Conservation (phyloP, 2,113 vertebrate species). For the Ochotona curzoniae region DNA sequence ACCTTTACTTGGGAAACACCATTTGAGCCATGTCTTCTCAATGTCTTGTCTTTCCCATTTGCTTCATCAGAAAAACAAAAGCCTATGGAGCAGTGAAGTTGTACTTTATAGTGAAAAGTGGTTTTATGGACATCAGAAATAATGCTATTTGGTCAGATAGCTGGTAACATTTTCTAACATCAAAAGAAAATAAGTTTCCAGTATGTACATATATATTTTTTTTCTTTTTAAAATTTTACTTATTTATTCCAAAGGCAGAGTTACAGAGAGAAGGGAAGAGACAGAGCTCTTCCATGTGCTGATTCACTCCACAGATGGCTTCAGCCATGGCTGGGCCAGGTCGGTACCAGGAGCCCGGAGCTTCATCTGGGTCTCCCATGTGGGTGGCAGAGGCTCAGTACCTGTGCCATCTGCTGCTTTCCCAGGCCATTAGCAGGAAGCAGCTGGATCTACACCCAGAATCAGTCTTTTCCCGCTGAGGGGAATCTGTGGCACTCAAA, state of each 20-base stretch:
- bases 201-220: not conserved
- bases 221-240: too few relatives aligned
- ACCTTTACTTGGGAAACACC: not conserved
- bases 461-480: not conserved
- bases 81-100: not conserved
- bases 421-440: too few relatives aligned
- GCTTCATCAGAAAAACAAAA: slow-evolving; percentile 8
- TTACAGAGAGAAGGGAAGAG: too few relatives aligned
- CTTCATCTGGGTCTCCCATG: too few relatives aligned
- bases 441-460: too few relatives aligned
- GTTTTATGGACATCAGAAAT: not conserved
- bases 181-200: not conserved
- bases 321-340: too few relatives aligned
- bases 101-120: not conserved
- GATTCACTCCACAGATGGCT: too few relatives aligned
- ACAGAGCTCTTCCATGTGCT: too few relatives aligned
- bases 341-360: too few relatives aligned
- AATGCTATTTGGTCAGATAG: not conserved
- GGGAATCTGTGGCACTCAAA: not conserved
- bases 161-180: not conserved
- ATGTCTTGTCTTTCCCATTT: not conserved
- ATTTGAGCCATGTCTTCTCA: not conserved
- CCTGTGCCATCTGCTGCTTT: too few relatives aligned
- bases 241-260: too few relatives aligned
- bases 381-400: too few relatives aligned